Evolutionary conservation across 2,113 vertebrate species (phyloP), one percentile per base, ranked within the genome.

Genomic region (Rhinoptilus africanus): DNA sequence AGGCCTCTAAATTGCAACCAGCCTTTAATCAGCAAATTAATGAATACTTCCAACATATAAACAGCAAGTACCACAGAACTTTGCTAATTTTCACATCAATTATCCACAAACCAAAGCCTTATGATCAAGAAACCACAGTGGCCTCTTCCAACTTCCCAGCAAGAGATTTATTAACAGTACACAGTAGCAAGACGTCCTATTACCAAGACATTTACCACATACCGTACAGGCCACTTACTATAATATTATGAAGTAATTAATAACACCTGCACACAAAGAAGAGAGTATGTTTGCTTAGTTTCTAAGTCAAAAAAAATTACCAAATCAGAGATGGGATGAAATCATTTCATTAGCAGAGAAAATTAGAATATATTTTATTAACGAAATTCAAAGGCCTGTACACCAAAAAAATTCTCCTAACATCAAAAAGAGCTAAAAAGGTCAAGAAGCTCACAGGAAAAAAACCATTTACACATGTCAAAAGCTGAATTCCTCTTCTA

Each of bases 121-220:
- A 11, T 35, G 14, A 84, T 69, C 43, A 86, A 45, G 53, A 93
- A 97, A 80, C 51, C 90, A 93, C 72, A 92, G 12, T 45, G 41
- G 76, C 35, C 72, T 82, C 53, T 90, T 63, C 74, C 45, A 79
- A 66, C 48, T 86, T 88, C 50, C 22, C 83, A 84, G 59, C 20
- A 88, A 80, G 39, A 89, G 27, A 43, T 93, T 88, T 78, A 95
- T 88, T 94, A 92, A 69, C 47, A 93, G 51, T 27, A 81, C 43
- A 88, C 56, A 91, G 72, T 43, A 85, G 56, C 4, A 3, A 80
- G 15, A 66, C 10, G 2, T 66, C 66, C 26, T 67, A 27, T 75
- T 90, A 92, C n/a, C 63, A 92, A 89, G 85, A 83, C 26, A 56
- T 86, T 87, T 81, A 89, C 76, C 71, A 92, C 63, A 93, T 41